Conservation (phyloP, 2,797 vertebrate genomes). For the Onychomys leucogaster region DNA sequence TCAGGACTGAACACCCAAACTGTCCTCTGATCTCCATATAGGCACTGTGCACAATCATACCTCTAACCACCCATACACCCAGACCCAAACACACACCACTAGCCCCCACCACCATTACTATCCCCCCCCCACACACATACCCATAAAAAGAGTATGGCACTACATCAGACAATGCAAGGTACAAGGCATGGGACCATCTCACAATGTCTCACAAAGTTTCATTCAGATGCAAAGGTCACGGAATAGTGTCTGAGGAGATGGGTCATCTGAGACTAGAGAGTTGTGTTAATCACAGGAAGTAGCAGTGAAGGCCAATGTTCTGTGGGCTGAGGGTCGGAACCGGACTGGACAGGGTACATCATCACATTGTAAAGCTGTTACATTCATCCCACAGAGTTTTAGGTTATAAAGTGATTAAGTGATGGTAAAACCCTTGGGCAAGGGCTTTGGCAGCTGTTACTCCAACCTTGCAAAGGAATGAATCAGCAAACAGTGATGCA, state of each 20-base stretch:
- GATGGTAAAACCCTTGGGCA: background rate
- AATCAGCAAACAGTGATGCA: background rate
- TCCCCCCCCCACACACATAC: background rate
- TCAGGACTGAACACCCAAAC: background rate
- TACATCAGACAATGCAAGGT: background rate
- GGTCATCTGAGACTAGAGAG: background rate
- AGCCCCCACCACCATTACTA: background rate
- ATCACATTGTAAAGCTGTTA: background rate
- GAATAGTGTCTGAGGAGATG: background rate
- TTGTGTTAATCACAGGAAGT: background rate
- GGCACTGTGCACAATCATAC: background rate
- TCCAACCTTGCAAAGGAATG: background rate
- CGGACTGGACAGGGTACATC: background rate
- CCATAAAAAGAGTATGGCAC: background rate
- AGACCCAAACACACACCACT: background rate
- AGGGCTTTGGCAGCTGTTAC: background rate
- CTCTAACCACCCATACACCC: background rate
- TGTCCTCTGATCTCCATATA: background rate
- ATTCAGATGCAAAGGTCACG: background rate
- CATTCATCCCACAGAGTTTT: background rate
- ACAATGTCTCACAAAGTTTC: background rate
- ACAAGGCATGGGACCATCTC: background rate
- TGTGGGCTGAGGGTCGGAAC: background rate
- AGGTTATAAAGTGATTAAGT: background rate
- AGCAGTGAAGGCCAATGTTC: accelerated